Base-by-base conservation (phyloP, 2,113 vertebrate genomes). In the Cyprinodon tularosa region DNA sequence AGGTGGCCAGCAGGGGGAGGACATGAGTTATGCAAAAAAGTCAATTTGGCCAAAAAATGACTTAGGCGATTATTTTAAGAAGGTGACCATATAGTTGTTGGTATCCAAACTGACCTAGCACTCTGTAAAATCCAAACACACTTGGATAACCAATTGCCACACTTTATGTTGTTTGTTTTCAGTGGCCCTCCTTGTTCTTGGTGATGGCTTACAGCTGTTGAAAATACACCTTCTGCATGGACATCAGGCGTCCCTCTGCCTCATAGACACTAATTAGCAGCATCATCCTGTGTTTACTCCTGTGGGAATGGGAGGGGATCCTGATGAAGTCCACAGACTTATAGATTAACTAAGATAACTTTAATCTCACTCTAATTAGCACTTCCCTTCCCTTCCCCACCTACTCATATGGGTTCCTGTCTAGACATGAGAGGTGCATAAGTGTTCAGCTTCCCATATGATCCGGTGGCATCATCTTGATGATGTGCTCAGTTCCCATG, bases 231-330 rank as follows among this genome's bases (percentile, higher is more conserved):
- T 81, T 83, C 66, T 67, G 63, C 37, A 15, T 38, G 40, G 65
- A 76, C 65, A 73, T 80, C 77, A 47, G 76, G 17, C 47, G 62
- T 48, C 80, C 73, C 20, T 82, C 67, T 68, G 86, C 68, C 76
- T 90, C 82, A 83, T 82, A 90, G 88, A 93, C 90, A 88, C 48
- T 90, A 89, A 89, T 93, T 91, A 94, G 88, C 61, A 80, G 82
- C 89, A 89, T 93, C 93, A 93, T 93, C 92, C 94, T 91, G 91
- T 95, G 94, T 95, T 94, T 94, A 91, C 84, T 91, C 93, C 90
- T 75, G 53, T 61, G 86, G 92, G 92, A 78, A 73, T 87, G 91
- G 92, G 91, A 92, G 91, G 81, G 70, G 83, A 72, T 75, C 78
- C 76, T 22, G 53, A 77, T 72, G 83, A 72, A 75, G 80, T 89